phyloP scores from a whole-genome alignment of 2,888 invertebrate genomes.

The Exephanes ischioxanthus region DNA sequence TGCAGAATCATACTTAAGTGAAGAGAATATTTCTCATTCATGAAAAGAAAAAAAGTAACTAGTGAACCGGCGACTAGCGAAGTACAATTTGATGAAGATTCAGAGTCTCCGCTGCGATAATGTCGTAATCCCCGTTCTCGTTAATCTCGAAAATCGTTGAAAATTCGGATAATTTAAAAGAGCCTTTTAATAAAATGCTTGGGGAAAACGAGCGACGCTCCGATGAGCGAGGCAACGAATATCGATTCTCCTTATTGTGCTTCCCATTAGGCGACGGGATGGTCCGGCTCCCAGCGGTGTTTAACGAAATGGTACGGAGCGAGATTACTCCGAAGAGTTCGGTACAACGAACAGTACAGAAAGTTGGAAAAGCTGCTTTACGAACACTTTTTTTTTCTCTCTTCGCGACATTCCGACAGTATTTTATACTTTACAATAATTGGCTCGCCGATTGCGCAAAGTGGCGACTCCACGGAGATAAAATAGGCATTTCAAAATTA shows the following conservation, averaged over 20 bases:
- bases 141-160: neutral
- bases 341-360: neutral
- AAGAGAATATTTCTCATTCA: too few relatives aligned
- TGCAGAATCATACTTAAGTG: too few relatives aligned
- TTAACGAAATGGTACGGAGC: neutral
- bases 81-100: neutral
- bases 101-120: neutral
- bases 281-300: neutral
- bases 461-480: neutral
- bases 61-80: neutral
- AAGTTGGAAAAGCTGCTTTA: slow-evolving; percentile 7
- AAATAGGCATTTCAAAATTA: neutral
- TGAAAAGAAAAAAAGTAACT: neutral
- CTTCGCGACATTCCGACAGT: neutral
- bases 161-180: neutral
- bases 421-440: neutral
- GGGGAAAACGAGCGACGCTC: neutral
- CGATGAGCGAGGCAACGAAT: neutral
- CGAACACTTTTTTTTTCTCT: neutral
- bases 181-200: neutral
- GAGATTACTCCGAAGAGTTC: slow-evolving; percentile 2
- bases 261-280: neutral
- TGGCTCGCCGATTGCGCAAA: neutral
- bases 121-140: too few relatives aligned
- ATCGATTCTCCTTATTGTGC: neutral